Percentiles rank a stretch among this genome's conserved stretches.
These are phyloP conservation scores for Ruditapes philippinarum DNA, from an alignment of 1,140 invertebrate genomes.

Conservation along the genomic window DNA sequence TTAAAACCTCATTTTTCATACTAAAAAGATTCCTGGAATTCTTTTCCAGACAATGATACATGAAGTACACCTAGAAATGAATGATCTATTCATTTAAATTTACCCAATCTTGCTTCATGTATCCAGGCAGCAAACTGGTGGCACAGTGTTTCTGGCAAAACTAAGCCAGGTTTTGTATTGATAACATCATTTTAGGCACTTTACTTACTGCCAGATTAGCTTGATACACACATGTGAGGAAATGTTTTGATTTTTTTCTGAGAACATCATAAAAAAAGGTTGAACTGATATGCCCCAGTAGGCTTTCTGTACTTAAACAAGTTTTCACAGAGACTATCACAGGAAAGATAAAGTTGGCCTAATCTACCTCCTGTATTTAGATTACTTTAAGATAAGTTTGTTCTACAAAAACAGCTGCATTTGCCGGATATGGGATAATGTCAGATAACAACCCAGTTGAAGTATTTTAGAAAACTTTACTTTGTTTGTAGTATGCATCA, in stretches of 20 bases:
- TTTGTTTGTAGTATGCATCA: too few relatives aligned
- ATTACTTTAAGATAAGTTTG: neutral
- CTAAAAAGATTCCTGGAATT: too few relatives aligned
- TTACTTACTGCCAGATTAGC: neutral
- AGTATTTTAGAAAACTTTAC: too few relatives aligned
- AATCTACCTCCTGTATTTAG: slow-evolving; percentile 11
- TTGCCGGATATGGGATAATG: neutral
- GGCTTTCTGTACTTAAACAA: neutral
- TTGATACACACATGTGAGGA: neutral
- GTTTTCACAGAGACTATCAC: neutral
- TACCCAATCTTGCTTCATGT: neutral
- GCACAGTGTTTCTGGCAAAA: neutral
- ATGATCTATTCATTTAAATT: too few relatives aligned
- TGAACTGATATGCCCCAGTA: slow-evolving; percentile 11
- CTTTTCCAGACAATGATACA: too few relatives aligned
- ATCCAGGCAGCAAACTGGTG: neutral
- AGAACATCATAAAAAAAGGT: neutral
- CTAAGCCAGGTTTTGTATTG: neutral
- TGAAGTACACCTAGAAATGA: too few relatives aligned
- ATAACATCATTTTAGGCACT: neutral
- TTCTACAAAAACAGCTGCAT: slow-evolving; percentile 3
- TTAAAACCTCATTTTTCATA: too few relatives aligned
- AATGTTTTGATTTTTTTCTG: neutral
- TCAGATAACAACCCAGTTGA: neutral
- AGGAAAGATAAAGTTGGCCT: neutral